These are phyloP conservation scores for Connochaetes taurinus DNA, from an alignment of 2,113 vertebrate species.

Conservation along the genomic window DNA sequence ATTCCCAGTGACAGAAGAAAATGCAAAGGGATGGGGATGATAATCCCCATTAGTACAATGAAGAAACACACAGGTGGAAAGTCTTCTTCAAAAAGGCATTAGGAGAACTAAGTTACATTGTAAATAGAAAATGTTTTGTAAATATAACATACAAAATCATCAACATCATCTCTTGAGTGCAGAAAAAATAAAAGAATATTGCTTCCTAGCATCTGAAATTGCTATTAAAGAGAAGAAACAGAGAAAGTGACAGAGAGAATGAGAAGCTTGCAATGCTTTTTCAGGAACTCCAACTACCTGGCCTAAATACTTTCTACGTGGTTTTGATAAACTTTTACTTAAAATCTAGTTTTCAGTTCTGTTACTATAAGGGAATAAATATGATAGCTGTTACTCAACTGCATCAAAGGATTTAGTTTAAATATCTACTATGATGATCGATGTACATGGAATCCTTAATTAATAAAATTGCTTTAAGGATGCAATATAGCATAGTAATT, in stretches of 20 bases:
- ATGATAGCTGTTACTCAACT: background rate
- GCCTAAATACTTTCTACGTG: background rate
- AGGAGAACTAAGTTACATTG: background rate
- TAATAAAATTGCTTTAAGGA: background rate
- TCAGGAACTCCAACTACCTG: background rate
- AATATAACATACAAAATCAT: background rate
- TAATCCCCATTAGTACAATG: background rate
- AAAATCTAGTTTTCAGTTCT: background rate
- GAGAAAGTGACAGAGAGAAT: background rate
- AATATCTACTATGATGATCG: background rate
- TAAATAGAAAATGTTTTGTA: background rate
- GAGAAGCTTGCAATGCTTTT: background rate
- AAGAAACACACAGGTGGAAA: constrained; percentile 1
- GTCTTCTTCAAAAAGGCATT: background rate
- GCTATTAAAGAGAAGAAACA: background rate
- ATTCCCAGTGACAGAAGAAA: constrained; percentile 3
- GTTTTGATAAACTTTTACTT: background rate
- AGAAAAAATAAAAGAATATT: background rate
- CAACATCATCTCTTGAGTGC: background rate
- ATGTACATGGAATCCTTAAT: background rate
- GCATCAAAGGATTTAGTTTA: background rate
- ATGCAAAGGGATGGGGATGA: background rate
- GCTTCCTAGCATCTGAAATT: background rate
- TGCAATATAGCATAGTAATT: background rate
- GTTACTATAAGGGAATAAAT: background rate